phyloP scores from a whole-genome alignment of 2,888 invertebrate species.

The Trachelus troglodyta region DNA sequence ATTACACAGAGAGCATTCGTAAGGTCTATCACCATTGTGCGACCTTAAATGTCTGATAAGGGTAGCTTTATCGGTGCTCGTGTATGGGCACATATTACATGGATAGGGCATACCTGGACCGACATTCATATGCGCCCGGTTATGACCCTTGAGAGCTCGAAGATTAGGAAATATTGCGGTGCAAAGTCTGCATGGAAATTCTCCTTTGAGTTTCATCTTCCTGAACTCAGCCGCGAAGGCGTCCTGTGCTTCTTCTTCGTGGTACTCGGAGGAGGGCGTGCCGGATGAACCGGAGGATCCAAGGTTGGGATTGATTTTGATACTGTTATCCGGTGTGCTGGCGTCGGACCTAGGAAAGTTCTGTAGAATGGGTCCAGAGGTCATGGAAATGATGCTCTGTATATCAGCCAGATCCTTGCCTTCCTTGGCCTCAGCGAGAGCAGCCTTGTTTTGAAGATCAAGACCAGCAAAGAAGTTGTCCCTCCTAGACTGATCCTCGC shows the following conservation, averaged over 20 bases:
- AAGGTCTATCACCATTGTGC: slow-evolving; percentile 95
- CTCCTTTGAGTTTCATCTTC: slow-evolving; percentile 89
- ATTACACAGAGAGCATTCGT: slow-evolving; percentile 94
- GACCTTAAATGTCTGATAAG: slow-evolving; percentile 92
- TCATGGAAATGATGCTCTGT: slow-evolving; percentile 83
- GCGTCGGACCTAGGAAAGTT: slow-evolving; percentile 49
- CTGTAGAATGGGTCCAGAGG: slow-evolving; percentile 67
- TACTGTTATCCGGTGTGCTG: slow-evolving; percentile 47
- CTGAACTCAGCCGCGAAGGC: slow-evolving; percentile 86
- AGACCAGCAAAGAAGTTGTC: slow-evolving; percentile 86
- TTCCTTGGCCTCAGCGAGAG: slow-evolving; percentile 58
- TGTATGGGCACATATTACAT: slow-evolving; percentile 94
- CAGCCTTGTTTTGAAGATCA: slow-evolving; percentile 79
- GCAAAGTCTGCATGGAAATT: slow-evolving; percentile 92
- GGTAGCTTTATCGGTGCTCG: slow-evolving; percentile 90
- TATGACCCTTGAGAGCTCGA: slow-evolving; percentile 90
- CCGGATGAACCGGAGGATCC: slow-evolving; percentile 58
- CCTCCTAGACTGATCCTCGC: slow-evolving; percentile 73
- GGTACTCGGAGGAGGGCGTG: slow-evolving; percentile 60
- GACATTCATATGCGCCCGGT: slow-evolving; percentile 84
- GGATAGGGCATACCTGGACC: slow-evolving; percentile 83
- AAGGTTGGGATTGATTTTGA: slow-evolving; percentile 41
- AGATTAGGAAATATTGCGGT: slow-evolving; percentile 88
- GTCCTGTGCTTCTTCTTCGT: slow-evolving; percentile 80
- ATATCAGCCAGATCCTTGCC: slow-evolving; percentile 87